Conservation (phyloP, 2,797 vertebrate species). For the Sarcophilus harrisii region DNA sequence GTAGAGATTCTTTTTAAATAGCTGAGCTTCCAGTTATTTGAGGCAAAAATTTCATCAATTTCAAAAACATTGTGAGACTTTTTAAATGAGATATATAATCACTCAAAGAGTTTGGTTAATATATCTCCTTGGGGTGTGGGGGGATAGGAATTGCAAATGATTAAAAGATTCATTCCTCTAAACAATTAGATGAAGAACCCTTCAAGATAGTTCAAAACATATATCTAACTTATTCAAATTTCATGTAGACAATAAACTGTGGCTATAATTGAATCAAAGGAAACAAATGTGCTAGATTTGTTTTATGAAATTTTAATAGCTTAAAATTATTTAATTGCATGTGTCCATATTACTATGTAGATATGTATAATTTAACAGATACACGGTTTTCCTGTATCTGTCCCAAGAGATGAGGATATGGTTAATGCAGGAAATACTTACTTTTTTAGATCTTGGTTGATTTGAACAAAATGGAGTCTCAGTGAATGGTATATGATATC, state of each 20-base stretch:
- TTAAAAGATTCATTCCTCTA: not conserved
- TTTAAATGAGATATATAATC: not conserved
- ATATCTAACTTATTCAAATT: not conserved
- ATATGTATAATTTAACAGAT: not conserved
- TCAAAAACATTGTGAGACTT: not conserved
- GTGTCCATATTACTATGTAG: not conserved
- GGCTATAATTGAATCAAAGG: not conserved
- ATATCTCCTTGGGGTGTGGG: not conserved
- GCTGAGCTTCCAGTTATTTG: not conserved
- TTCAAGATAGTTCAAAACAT: not conserved
- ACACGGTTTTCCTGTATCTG: not conserved
- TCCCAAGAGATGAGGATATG: no score
- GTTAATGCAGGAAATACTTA: not conserved
- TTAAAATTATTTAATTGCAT: not conserved
- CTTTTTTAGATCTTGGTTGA: not conserved
- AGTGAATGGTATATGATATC: not conserved
- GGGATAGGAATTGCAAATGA: not conserved
- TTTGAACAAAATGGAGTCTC: not conserved
- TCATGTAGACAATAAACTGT: not conserved
- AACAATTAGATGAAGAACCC: not conserved
- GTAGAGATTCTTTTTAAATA: not conserved
- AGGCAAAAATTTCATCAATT: not conserved
- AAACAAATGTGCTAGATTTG: not conserved
- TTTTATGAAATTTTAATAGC: no score
- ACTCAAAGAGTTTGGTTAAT: not conserved